phyloP scores from a whole-genome alignment of 1,140 invertebrate genomes.

The Telenomus remus region DNA sequence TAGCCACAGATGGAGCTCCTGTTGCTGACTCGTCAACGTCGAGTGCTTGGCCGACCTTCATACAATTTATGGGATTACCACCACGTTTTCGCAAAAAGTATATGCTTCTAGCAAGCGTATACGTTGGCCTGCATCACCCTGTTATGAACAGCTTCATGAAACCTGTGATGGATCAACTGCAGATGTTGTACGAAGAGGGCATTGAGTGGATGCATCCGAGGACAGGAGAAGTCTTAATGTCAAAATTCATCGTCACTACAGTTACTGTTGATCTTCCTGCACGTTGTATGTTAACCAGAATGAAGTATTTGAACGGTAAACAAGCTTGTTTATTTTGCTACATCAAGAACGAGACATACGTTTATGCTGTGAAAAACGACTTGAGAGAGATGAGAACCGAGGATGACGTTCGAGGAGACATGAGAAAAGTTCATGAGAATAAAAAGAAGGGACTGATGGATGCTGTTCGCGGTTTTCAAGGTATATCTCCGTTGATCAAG shows the following conservation, averaged over 20 bases:
- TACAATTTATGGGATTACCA: constrained; percentile 30
- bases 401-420: background rate
- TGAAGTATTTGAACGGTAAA: background rate
- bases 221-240: background rate
- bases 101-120: constrained; percentile 29
- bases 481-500: constrained; percentile 3
- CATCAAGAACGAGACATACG: background rate
- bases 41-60: constrained; percentile 21
- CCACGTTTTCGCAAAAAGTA: constrained; percentile 27
- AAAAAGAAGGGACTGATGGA: too few relatives aligned
- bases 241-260: constrained; percentile 12
- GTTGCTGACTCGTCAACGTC: constrained; percentile 8
- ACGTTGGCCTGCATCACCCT: constrained; percentile 18
- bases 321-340: background rate
- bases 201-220: constrained; percentile 7
- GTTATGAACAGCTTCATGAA: constrained; percentile 7
- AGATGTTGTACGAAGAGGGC: constrained; percentile 1
- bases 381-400: background rate
- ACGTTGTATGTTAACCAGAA: background rate
- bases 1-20: constrained; percentile 27
- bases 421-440: constrained; percentile 1
- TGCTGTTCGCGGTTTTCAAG: too few relatives aligned
- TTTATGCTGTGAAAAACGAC: background rate
- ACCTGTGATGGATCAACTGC: constrained; percentile 10
- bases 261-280: constrained; percentile 11